phyloP scores from a whole-genome alignment of 2,113 vertebrate species.

The Abramis brama region DNA sequence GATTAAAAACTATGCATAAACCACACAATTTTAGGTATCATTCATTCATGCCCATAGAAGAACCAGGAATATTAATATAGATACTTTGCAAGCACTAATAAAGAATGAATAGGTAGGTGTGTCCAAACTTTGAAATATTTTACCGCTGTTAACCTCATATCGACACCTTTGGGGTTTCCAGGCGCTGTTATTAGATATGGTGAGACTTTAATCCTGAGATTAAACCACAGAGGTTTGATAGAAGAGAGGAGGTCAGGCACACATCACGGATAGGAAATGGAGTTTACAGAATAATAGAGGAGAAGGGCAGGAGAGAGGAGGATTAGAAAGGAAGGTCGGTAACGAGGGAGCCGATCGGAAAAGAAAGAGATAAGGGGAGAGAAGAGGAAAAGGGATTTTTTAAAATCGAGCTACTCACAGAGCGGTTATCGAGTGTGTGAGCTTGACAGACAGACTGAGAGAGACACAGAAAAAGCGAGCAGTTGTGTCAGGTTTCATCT shows the following conservation, averaged over 20 bases:
- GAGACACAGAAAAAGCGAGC: constrained; percentile 52
- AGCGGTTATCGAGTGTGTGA: constrained; percentile 32
- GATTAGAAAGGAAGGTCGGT: constrained; percentile 46
- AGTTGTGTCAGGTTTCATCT: constrained; percentile 62
- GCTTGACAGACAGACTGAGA: constrained; percentile 54
- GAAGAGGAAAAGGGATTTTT: constrained; percentile 39
- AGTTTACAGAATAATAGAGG: constrained; percentile 54
- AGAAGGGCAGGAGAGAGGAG: constrained; percentile 25
- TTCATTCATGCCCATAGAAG: neutral
- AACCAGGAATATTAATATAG: neutral
- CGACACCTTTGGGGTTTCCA: neutral
- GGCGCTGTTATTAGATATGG: constrained; percentile 17
- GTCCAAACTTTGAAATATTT: constrained; percentile 4
- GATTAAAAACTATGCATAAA: neutral
- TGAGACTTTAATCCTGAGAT: constrained; percentile 41
- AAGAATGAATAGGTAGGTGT: neutral
- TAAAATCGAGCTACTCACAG: constrained; percentile 36
- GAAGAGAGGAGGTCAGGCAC: constrained; percentile 24
- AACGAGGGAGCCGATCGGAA: constrained; percentile 41
- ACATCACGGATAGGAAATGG: constrained; percentile 44
- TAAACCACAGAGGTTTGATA: constrained; percentile 54
- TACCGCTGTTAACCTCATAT: neutral
- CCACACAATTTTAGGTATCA: too few relatives aligned
- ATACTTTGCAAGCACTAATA: neutral
- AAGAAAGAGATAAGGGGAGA: constrained; percentile 33